Percentiles rank a stretch among this genome's conserved stretches.
Conservation (phyloP, 2,888 invertebrate genomes). For the Perizoma flavofasciatum region DNA sequence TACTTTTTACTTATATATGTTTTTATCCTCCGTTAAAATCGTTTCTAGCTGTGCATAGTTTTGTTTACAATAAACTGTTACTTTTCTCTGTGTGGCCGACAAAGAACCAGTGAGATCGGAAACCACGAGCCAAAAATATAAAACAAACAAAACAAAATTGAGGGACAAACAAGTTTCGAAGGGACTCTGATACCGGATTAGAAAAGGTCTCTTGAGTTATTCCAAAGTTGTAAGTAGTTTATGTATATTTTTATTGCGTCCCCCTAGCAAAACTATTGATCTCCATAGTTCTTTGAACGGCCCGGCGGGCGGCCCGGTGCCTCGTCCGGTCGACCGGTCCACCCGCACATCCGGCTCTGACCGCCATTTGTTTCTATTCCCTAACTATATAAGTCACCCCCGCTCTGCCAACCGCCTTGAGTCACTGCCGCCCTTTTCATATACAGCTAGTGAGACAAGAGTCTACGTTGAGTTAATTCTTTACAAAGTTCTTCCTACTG, state of each 20-base stretch:
- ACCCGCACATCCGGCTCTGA: conserved; percentile 20
- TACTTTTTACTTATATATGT: too few relatives aligned
- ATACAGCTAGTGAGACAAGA: too few relatives aligned
- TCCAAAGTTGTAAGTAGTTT: conserved; percentile 23
- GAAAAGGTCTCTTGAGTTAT: conserved; percentile 12
- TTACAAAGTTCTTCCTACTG: too few relatives aligned
- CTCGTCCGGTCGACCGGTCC: too few relatives aligned
- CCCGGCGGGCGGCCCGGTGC: neutral
- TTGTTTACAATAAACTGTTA: too few relatives aligned
- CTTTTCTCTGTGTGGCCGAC: too few relatives aligned
- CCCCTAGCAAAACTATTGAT: conserved; percentile 26
- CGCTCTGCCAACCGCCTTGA: neutral
- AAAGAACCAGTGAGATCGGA: too few relatives aligned
- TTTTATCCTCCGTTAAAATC: too few relatives aligned
- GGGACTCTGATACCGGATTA: conserved; percentile 4
- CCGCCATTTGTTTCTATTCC: conserved; percentile 47
- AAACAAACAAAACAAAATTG: conserved; percentile 1
- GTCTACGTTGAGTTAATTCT: too few relatives aligned
- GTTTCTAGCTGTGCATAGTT: too few relatives aligned
- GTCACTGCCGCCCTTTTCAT: neutral
- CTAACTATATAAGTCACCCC: conserved; percentile 46
- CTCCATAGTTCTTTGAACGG: conserved; percentile 12
- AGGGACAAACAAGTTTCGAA: conserved; percentile 14
- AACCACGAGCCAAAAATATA: too few relatives aligned
- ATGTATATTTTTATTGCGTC: conserved; percentile 30